Evolutionary conservation across 1,140 invertebrate genomes (phyloP), one percentile per base, ranked within the genome.

Genomic region (Platorchestia sp.): DNA sequence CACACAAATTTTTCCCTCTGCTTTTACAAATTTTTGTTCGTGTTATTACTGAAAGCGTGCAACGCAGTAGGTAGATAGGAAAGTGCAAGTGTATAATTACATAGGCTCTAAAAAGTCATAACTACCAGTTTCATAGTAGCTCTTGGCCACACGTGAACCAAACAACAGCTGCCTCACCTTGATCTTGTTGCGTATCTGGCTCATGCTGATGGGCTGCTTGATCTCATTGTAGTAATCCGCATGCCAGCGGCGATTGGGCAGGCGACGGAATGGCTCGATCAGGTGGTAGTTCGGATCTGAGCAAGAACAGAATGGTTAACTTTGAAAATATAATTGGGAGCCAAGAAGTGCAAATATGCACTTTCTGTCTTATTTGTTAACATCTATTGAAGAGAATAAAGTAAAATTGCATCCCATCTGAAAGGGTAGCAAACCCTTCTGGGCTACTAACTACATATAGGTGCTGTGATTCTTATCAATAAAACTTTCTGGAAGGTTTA

Each of bases 141-240:
- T n/a, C n/a, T n/a, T n/a, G n/a, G n/a, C n/a, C n/a, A n/a, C n/a
- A n/a, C n/a, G n/a, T n/a, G 10, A 10, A 27, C 36, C 27, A 36
- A 75, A 10, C 59, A 75, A 89, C 86, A 42, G 1, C 36, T 43
- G n/a, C 96, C 96, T 95, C 97, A 98, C 98, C 97, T 99, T 98
- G 44, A 99, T 98, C 97, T 99, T 99, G 95, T 98, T 98, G 96
- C 98, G 98, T 95, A 99, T 99, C 97, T 99, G 99, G 95, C 98
- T 98, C 96, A 99, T 97, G 0, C 99, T 99, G 96, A 99, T 98
- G 0, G 99, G 99, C 97, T 99, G 98, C 97, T 99, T 99, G 95
- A 99, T 99, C 97, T 99, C 99, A 96, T 99, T 98, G 97, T 99
- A 99, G 97, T 99, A 99, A 97, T 99, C 99, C 0, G 99, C 99